Conservation (phyloP, 2,888 invertebrate species). For the Calliopum simillimum region DNA sequence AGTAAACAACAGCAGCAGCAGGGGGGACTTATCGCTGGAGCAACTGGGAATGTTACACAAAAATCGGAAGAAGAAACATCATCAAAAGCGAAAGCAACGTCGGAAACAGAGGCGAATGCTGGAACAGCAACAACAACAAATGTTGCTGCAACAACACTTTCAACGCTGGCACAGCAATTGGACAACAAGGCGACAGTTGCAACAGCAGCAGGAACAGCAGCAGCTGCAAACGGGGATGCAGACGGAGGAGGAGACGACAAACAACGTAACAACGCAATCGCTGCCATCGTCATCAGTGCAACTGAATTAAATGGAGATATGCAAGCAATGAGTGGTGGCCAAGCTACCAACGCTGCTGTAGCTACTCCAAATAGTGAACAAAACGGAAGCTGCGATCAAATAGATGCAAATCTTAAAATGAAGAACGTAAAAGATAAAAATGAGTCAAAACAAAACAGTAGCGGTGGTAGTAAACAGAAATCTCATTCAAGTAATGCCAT, state of each 20-base stretch:
- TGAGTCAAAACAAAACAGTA: not conserved
- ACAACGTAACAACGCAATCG: not conserved
- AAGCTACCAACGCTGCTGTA: constrained; percentile 12
- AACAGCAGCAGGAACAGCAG: constrained; percentile 25
- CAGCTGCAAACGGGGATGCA: constrained; percentile 16
- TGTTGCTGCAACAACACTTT: constrained; percentile 43
- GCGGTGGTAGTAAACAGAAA: not conserved
- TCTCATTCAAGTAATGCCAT: constrained; percentile 34
- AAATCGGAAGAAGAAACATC: constrained; percentile 33
- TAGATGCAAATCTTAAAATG: constrained; percentile 46
- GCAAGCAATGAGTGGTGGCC: not conserved
- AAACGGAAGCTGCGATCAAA: constrained; percentile 48
- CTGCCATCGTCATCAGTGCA: not conserved
- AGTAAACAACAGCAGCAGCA: constrained; percentile 37
- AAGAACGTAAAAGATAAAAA: not conserved
- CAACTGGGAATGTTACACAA: constrained; percentile 20
- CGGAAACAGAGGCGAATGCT: not conserved
- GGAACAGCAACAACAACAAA: constrained; percentile 14
- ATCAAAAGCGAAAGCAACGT: constrained; percentile 15
- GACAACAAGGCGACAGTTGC: constrained; percentile 53
- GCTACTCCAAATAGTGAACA: constrained; percentile 31
- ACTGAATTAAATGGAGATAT: constrained; percentile 12
- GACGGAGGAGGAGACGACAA: too few relatives aligned
- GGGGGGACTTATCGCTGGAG: not conserved
- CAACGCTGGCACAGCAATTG: constrained; percentile 54